These are phyloP conservation scores for Gobiocypris rarus DNA, from an alignment of 2,113 vertebrate genomes.

Conservation along the genomic window DNA sequence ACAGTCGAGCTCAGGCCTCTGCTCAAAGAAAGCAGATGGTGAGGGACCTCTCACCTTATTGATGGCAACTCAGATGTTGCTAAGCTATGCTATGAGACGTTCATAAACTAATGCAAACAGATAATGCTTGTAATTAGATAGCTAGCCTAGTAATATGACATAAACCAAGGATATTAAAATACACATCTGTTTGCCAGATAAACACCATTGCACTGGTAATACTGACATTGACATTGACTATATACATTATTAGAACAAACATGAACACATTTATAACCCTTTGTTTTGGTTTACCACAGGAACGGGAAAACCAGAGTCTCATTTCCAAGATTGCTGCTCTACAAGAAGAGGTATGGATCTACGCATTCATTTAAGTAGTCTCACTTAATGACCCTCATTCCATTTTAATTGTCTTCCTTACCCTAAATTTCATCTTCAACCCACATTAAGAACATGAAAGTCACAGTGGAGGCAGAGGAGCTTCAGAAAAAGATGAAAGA, in stretches of 20 bases:
- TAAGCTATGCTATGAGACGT: background rate
- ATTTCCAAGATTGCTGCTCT: constrained; percentile 81
- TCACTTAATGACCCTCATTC: background rate
- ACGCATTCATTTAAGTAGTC: too few relatives aligned
- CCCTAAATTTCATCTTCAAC: background rate
- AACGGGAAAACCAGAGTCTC: constrained; percentile 84
- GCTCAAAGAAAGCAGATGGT: constrained; percentile 84
- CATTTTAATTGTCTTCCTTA: background rate
- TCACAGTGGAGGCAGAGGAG: constrained; percentile 77
- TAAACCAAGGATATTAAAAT: background rate
- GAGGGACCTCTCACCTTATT: constrained; percentile 42
- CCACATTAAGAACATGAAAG: constrained; percentile 81
- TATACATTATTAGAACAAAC: constrained; percentile 12
- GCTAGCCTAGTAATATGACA: constrained; percentile 1
- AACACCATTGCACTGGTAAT: background rate
- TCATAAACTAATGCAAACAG: constrained; percentile 19
- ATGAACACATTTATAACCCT: background rate
- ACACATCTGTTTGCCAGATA: background rate
- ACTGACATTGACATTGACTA: constrained; percentile 10
- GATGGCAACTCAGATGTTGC: background rate
- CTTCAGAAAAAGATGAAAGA: constrained; percentile 83
- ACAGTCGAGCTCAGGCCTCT: constrained; percentile 70
- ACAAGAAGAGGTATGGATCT: constrained; percentile 84
- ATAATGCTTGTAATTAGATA: background rate
- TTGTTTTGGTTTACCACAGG: constrained; percentile 67